Evolutionary conservation across 2,888 invertebrate species (phyloP), one percentile per base, ranked within the genome.

Genomic region (Cataglyphis rosenhaueri): DNA sequence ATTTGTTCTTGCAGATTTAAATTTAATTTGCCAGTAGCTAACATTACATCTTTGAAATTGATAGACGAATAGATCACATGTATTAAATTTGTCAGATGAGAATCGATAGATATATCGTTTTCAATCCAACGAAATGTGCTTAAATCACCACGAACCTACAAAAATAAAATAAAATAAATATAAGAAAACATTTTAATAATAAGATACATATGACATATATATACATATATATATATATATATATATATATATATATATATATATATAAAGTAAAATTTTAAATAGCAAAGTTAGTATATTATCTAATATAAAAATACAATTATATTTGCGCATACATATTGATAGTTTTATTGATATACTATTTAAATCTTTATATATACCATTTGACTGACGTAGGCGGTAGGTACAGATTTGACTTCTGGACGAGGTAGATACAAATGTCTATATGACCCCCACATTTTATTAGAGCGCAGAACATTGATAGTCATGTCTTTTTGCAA

Each of bases 41-140:
- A 0, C 64, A 64, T 62, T 5, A 75, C 21, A n/a, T 75, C 75
- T 12, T 2, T 64, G 0, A 64, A 75, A 64, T 75, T 75, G 0
- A 75, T 5, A 0, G 64, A n/a, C 6, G 75, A 44, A 4, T 75
- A 64, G 3, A 48, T 1, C 5, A 74, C 25, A 10, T 5, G 15
- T 8, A 74, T 21, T 0, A 74, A 44, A 32, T 55, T 29, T 15
- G 89, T 85, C n/a, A 86, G 35, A 10, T 9, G 1, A 15, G 8
- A 35, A 4, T 75, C 41, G 0, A 29, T 0, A 85, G 68, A 66
- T 25, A 96, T 91, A 93, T 83, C 0, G 95, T 95, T 97, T 94
- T 98, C 97, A 12, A 98, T 95, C 98, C 98, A 98, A 25, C 95
- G 96, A 64, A 99, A 93, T 3, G 98, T 97, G 0, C 97, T 97